phyloP scores from a whole-genome alignment of 2,797 vertebrate genomes.

The Crenichthys baileyi region DNA sequence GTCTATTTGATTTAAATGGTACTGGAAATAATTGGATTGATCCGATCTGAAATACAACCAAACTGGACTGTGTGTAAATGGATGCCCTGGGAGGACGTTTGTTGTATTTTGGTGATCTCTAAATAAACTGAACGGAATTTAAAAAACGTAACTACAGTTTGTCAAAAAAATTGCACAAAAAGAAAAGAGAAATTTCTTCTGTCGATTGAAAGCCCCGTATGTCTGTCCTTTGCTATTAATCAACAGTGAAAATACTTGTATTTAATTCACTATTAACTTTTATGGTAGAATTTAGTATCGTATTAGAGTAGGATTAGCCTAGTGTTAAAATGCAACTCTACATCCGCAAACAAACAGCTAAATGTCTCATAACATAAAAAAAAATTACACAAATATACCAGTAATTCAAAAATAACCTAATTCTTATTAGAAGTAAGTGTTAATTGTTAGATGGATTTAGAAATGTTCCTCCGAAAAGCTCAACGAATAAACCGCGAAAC shows the following conservation, averaged over 20 bases:
- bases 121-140: background rate
- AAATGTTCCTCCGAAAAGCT: background rate
- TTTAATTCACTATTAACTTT: background rate
- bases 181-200: no score
- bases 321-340: background rate
- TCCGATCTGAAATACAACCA: background rate
- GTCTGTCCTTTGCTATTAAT: no score
- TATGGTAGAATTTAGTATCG: background rate
- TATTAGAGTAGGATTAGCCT: background rate
- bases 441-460: background rate
- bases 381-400: background rate
- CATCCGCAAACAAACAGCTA: background rate
- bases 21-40: background rate
- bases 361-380: background rate
- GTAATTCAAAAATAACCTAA: background rate
- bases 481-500: constrained; percentile 6
- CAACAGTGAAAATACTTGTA: background rate
- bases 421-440: background rate
- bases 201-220: no score
- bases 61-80: background rate
- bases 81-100: background rate
- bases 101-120: background rate
- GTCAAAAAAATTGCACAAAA: background rate
- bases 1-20: background rate
- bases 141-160: background rate